Base-by-base conservation (phyloP, 2,113 vertebrate species). In the Phainopepla nitens region DNA sequence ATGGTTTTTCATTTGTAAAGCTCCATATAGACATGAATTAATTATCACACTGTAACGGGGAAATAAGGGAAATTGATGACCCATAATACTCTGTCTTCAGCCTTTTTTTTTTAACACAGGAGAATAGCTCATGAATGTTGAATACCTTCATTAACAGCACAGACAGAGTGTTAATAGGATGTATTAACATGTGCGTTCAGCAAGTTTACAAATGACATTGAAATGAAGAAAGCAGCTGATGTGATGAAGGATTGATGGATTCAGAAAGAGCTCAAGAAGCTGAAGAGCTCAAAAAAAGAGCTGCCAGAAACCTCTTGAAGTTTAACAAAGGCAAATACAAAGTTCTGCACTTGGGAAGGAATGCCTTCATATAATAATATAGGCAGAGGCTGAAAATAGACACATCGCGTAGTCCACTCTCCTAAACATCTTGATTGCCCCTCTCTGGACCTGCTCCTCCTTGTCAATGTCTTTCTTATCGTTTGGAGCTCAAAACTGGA, bases 41-140 rank as follows among this genome's bases (percentile, higher is more conserved):
- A 95, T 92, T 87, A 90, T 51, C 33, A 79, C 15, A 27, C 22
- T 64, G 36, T 77, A 89, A 78, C 25, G 28, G 35, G 22, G 60
- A 92, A 93, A 81, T 83, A 78, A 89, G 41, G 36, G 72, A 94
- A 94, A 95, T 12, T 62, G 83, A 91, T 92, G 80, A 81, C 21
- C 56, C 49, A 31, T 39, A 90, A 87, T 58, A 76, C 7, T 72
- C 7, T 72, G 36, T 44, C 84, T 79, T 91, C 72, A 87, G 47
- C 12, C 8, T n/a, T 83, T 84, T 80, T 84, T 80, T 82, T 70
- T 88, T 13, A 71, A 45, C 54, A 22, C 15, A 86, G 70, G 12
- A 91, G 41, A 94, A 78, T 25, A 93, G 44, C 65, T 94, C 72
- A 79, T 89, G 73, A 87, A 84, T 76, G 19, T 68, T 97, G 81